phyloP scores from a whole-genome alignment of 2,888 invertebrate species.

The Incurvaria masculella region DNA sequence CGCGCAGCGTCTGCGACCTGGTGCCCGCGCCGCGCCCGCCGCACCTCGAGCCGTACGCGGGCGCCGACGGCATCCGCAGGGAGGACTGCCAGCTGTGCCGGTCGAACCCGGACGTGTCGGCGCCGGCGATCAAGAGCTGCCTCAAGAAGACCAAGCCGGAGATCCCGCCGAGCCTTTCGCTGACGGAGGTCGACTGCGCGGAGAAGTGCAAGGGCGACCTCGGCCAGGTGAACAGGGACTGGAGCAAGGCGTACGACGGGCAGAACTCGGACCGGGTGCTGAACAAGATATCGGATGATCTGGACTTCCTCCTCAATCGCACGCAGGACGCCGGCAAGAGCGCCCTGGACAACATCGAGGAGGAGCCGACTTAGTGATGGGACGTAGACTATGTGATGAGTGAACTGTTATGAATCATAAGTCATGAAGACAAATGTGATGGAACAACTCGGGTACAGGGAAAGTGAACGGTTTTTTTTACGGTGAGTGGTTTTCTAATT shows the following conservation, averaged over 20 bases:
- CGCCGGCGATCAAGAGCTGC: conserved; percentile 28
- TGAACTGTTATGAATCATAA: conserved; percentile 13
- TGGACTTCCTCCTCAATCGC: conserved; percentile 77
- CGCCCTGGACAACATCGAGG: conserved; percentile 33
- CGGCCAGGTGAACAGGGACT: conserved; percentile 37
- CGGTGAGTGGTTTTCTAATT: no score
- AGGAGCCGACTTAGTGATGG: conserved; percentile 36
- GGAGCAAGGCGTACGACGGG: conserved; percentile 38
- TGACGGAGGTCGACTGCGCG: conserved; percentile 36
- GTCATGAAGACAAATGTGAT: conserved; percentile 12
- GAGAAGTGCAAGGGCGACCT: conserved; percentile 33
- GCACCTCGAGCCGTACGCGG: conserved; percentile 34
- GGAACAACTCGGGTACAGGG: conserved; percentile 35
- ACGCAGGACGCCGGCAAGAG: conserved; percentile 35
- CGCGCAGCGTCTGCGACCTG: conserved; percentile 24
- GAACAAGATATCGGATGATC: conserved; percentile 76
- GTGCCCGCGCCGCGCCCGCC: conserved; percentile 10
- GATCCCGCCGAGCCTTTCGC: conserved; percentile 33
- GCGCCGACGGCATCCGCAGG: conserved; percentile 31
- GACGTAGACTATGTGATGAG: neutral
- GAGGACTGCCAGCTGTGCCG: conserved; percentile 42
- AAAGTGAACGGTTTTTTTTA: conserved; percentile 18
- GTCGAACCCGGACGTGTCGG: conserved; percentile 35
- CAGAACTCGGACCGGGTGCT: conserved; percentile 61
- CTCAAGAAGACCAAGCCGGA: conserved; percentile 26